Base-by-base conservation (phyloP, 2,888 invertebrate species). In the Amphipoea lucens region DNA sequence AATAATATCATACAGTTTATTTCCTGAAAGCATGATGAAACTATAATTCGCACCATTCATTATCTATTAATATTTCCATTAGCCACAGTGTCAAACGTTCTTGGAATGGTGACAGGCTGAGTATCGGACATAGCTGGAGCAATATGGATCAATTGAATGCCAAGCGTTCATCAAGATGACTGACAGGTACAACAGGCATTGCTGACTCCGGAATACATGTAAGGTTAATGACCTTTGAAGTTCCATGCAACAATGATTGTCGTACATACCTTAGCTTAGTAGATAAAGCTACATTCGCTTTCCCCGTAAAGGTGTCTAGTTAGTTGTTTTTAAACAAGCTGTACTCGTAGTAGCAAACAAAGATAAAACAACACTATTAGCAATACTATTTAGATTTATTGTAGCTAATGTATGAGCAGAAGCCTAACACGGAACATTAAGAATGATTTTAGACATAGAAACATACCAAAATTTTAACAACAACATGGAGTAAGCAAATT, bases 121-220 rank as follows among this genome's bases (percentile, higher is more conserved):
- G 36, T 72, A 73, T 63, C 57, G 23, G 70, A 51, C 77, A 76
- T 79, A 75, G 62, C 45, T 69, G 63, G 68, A 70, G 65, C 79
- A 74, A 66, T 79, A 85, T 60, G 51, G 79, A 87, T 84, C 76
- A 79, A 88, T 87, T 84, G 84, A 87, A 87, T 84, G 83, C 71
- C 80, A 85, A 77, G 68, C 76, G 67, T 75, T 78, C 68, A 87
- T 82, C 79, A 79, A 65, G 63, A 75, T 83, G 71, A 85, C 40
- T 85, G 85, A 84, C 87, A 85, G 74, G 76, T 85, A 87, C 51
- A 72, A 68, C 69, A 68, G 60, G 65, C 74, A 48, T 65, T 74
- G 68, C 78, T 72, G 65, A 60, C 60, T 65, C 29, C 73, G 23
- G 60, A 83, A 83, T 62, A 74, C 14, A 74, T 83, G 36, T 60